A percentile compares a stretch with the other conserved stretches of the same genome.
Conservation (phyloP, 2,797 vertebrate species). For the Nyctalus aviator region DNA sequence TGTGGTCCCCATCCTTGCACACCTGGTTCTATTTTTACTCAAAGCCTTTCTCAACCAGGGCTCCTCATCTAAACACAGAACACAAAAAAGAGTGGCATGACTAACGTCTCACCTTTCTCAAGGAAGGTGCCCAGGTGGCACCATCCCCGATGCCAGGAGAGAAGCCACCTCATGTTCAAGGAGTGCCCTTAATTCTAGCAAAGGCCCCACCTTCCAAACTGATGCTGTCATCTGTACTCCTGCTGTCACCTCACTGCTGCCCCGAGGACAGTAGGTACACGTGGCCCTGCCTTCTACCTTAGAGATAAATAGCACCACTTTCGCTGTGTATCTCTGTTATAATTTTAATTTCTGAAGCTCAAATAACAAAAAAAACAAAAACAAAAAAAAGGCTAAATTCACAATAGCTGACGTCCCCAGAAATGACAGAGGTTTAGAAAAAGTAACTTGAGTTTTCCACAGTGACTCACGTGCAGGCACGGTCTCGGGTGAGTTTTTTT, state of each 20-base stretch:
- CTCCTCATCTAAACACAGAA: background rate
- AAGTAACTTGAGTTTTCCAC: background rate
- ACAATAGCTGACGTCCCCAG: background rate
- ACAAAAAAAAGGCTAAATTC: background rate
- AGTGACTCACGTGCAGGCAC: background rate
- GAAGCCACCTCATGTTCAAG: background rate
- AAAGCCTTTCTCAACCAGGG: background rate
- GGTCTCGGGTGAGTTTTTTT: background rate
- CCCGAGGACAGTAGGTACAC: background rate
- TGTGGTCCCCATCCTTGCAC: background rate
- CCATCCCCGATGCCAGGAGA: background rate
- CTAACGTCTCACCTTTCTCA: background rate
- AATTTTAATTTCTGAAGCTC: conserved; percentile 19
- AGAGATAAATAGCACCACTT: conserved; percentile 60
- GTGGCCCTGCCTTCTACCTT: background rate
- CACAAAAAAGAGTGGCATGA: background rate
- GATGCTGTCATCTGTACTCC: background rate
- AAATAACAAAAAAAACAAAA: background rate
- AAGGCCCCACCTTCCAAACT: background rate
- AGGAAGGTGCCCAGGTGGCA: background rate
- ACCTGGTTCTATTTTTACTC: background rate
- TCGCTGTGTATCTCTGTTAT: background rate
- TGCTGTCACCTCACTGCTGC: background rate
- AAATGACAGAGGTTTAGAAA: background rate
- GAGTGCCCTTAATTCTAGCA: background rate